Evolutionary conservation across 2,113 vertebrate species (phyloP).

Genomic region (Rhynchopsitta pachyrhyncha): DNA sequence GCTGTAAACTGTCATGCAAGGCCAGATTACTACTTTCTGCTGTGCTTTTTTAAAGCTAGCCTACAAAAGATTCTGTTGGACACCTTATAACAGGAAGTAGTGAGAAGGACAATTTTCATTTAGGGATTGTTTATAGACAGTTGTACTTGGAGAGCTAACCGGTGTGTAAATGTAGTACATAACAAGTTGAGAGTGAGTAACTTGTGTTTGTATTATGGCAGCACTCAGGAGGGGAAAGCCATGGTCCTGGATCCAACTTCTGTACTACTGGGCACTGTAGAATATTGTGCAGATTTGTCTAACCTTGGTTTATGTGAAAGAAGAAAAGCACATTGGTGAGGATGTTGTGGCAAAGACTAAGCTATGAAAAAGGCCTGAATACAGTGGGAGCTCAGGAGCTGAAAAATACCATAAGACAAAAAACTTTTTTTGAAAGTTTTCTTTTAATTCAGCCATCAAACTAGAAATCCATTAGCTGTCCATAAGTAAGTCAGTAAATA

Average conservation of each 20-base stretch:
- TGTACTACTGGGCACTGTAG: not conserved
- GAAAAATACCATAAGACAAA: not conserved
- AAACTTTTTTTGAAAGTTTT: not conserved
- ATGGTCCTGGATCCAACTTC: not conserved
- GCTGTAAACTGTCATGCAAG: not conserved
- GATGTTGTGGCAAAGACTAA: not conserved
- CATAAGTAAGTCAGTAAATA: not conserved
- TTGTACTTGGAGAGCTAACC: not conserved
- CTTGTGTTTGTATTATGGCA: not conserved
- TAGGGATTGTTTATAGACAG: not conserved
- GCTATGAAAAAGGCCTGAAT: not conserved
- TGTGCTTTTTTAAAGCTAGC: not conserved
- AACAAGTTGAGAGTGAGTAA: not conserved
- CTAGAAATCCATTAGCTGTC: not conserved
- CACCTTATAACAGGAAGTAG: not conserved
- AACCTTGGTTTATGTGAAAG: not conserved
- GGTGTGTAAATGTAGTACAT: not conserved
- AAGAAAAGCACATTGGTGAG: not conserved
- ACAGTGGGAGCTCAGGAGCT: not conserved
- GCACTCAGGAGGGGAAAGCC: not conserved
- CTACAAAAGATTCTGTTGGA: not conserved
- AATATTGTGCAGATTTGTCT: not conserved
- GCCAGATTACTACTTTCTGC: not conserved
- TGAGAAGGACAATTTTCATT: not conserved
- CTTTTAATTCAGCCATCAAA: not conserved